These are phyloP conservation scores for Macrobrachium nipponense DNA, from an alignment of 1,140 invertebrate species.

Conservation along the genomic window DNA sequence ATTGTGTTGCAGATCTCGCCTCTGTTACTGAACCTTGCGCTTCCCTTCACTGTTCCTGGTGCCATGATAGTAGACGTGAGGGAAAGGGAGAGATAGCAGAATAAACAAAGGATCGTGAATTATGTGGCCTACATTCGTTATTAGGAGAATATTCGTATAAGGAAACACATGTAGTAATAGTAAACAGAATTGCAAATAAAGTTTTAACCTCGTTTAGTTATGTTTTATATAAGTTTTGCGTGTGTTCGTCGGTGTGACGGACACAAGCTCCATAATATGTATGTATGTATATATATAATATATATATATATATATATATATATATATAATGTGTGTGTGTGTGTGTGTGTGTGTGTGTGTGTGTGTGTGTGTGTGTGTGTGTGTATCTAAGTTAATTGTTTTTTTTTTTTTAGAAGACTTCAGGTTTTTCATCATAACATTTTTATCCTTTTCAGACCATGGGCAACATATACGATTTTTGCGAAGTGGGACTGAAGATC, in stretches of 20 bases:
- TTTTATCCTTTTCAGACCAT: conserved; percentile 71
- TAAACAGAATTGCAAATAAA: too few relatives aligned
- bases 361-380: not conserved
- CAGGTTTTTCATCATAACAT: not conserved
- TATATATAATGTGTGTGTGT: not conserved
- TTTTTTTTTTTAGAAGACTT: not conserved
- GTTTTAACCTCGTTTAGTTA: too few relatives aligned
- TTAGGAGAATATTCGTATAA: too few relatives aligned
- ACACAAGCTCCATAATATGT: not conserved
- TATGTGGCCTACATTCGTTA: too few relatives aligned
- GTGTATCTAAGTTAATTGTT: not conserved
- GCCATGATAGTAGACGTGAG: not conserved
- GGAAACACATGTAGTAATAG: too few relatives aligned
- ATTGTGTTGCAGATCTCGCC: too few relatives aligned
- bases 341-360: not conserved
- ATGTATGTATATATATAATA: not conserved
- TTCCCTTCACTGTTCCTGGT: not conserved
- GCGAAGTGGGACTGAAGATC: conserved; percentile 91
- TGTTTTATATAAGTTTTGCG: too few relatives aligned
- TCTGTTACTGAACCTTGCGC: not conserved
- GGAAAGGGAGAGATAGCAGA: conserved; percentile 13
- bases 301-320: conserved; percentile 15
- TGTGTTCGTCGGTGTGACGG: too few relatives aligned
- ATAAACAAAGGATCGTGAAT: not conserved
- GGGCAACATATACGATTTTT: conserved; percentile 93